phyloP scores from a whole-genome alignment of 2,113 vertebrate genomes.

The Petrocephalus zakoni region DNA sequence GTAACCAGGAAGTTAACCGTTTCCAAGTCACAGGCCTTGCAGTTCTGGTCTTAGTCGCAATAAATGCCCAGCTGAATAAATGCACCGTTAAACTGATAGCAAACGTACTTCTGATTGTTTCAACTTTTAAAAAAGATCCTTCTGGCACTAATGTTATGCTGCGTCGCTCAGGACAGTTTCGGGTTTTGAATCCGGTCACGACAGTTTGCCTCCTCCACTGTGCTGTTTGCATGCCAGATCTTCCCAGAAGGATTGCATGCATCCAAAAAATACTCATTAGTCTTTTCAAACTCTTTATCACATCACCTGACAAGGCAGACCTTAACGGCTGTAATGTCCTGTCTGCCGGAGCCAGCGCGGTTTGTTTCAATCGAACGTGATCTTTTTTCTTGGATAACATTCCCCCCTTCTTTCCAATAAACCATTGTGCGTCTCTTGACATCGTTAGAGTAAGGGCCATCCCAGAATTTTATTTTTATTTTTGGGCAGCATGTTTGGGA shows the following conservation, averaged over 20 bases:
- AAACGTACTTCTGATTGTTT: background rate
- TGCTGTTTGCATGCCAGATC: background rate
- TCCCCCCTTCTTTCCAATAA: background rate
- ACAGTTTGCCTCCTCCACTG: background rate
- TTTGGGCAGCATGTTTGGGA: slow-evolving; percentile 10
- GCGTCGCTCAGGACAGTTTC: background rate
- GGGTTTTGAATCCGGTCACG: background rate
- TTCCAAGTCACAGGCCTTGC: background rate
- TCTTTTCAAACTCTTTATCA: background rate
- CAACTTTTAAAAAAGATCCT: background rate
- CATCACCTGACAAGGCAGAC: background rate
- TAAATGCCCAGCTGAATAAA: background rate
- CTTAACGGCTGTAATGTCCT: background rate
- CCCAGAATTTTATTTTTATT: background rate
- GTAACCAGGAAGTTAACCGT: background rate
- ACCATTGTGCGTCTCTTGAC: background rate
- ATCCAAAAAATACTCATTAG: background rate
- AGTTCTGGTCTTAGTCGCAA: background rate
- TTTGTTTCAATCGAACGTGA: background rate
- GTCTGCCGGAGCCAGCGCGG: background rate
- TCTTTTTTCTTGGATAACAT: background rate
- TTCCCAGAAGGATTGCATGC: background rate
- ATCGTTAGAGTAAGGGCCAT: slow-evolving; percentile 7
- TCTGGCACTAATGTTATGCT: background rate
- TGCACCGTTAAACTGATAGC: background rate